A percentile compares a stretch with the other conserved stretches of the same genome.
These are phyloP conservation scores for Corythaixoides concolor DNA, from an alignment of 2,113 vertebrate species.

Conservation along the genomic window DNA sequence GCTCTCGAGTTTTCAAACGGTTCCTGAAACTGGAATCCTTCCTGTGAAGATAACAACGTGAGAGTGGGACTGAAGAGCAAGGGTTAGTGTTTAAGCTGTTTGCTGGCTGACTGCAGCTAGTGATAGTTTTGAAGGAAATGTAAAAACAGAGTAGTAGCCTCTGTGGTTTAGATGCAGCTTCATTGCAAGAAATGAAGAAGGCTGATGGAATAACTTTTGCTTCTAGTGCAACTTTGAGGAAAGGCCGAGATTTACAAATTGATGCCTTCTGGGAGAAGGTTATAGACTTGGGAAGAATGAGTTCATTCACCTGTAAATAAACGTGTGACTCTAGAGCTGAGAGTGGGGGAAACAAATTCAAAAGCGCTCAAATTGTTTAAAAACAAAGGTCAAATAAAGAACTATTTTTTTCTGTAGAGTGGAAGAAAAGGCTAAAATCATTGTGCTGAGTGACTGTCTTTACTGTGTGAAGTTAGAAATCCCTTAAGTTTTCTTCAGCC, in stretches of 20 bases:
- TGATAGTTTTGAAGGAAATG: background rate
- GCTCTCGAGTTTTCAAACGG: background rate
- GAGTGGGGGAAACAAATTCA: background rate
- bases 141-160: background rate
- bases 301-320: background rate
- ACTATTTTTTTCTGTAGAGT: background rate
- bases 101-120: background rate
- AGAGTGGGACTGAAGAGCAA: background rate
- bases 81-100: background rate
- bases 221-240: background rate
- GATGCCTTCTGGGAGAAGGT: background rate
- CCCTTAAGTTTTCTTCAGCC: background rate
- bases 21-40: background rate
- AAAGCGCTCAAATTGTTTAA: background rate
- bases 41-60: rapidly evolving
- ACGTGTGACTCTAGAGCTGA: background rate
- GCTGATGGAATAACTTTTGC: background rate
- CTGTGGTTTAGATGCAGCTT: background rate
- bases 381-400: background rate
- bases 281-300: background rate
- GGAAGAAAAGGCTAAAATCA: background rate
- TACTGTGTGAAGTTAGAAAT: background rate
- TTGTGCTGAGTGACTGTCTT: background rate
- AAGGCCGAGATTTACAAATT: background rate
- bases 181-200: background rate